phyloP scores from a whole-genome alignment of 2,113 vertebrate genomes.

The Egretta garzetta region DNA sequence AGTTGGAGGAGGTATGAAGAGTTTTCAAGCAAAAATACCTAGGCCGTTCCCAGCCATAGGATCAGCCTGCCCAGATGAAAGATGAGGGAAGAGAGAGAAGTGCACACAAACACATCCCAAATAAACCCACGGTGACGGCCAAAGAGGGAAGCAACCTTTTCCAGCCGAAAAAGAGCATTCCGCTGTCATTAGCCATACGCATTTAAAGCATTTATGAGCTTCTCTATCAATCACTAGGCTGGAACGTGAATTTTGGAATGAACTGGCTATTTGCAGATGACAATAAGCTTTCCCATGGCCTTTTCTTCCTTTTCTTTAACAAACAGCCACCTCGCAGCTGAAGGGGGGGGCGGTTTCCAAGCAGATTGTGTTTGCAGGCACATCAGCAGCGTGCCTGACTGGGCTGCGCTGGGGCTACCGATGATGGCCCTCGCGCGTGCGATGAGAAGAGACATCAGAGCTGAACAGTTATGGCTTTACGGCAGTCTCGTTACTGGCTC shows the following conservation, averaged over 20 bases:
- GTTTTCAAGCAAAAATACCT: background rate
- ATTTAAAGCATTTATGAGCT: background rate
- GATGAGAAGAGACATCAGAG: background rate
- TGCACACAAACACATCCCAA: background rate
- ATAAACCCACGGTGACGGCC: background rate
- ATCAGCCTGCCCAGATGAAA: background rate
- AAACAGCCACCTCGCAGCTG: background rate
- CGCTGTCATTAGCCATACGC: background rate
- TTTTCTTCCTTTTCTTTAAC: background rate
- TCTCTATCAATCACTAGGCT: background rate
- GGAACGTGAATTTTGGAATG: background rate
- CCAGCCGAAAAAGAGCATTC: background rate
- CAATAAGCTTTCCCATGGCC: background rate
- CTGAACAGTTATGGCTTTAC: background rate
- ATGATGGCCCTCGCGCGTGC: fast-evolving
- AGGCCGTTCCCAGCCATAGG: background rate
- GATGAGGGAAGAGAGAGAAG: background rate
- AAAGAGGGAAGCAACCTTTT: constrained; percentile 1
- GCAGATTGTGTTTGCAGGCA: background rate
- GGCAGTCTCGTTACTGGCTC: background rate
- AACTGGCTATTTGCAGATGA: background rate
- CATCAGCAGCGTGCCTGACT: background rate
- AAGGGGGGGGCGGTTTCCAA: background rate
- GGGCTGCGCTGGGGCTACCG: background rate
- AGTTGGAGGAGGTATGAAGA: background rate